phyloP scores from a whole-genome alignment of 2,888 invertebrate species.

The Zootermopsis nevadensis region DNA sequence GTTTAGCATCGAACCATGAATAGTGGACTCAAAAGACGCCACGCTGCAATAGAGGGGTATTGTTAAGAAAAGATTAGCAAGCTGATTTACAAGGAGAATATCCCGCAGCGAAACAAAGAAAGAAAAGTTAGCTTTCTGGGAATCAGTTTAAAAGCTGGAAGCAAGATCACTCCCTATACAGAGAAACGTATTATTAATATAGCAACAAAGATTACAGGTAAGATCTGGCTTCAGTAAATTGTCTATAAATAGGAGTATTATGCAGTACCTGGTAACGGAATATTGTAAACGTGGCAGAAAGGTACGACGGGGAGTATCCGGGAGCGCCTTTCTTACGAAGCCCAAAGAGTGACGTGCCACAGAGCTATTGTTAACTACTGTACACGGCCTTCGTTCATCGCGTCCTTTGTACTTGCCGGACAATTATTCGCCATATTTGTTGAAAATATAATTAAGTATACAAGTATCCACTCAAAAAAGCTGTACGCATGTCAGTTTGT shows the following conservation, averaged over 20 bases:
- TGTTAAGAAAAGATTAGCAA: not conserved
- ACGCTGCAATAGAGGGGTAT: not conserved
- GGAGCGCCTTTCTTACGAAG: not conserved
- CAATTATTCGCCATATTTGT: not conserved
- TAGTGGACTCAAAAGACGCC: not conserved
- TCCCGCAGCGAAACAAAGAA: not conserved
- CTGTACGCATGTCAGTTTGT: not conserved
- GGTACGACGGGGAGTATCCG: not conserved
- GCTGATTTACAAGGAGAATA: conserved; percentile 1
- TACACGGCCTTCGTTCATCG: not conserved
- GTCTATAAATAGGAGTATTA: not conserved
- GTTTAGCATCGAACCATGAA: not conserved
- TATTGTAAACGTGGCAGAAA: not conserved
- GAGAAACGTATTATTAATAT: conserved; percentile 6
- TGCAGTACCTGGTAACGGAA: not conserved
- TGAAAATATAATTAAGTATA: not conserved
- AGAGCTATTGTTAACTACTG: not conserved
- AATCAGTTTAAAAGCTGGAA: conserved; percentile 9
- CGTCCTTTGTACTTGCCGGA: not conserved
- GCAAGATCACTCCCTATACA: not conserved
- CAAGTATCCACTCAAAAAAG: not conserved
- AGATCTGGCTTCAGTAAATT: not conserved
- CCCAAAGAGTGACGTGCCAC: not conserved
- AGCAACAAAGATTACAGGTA: not conserved
- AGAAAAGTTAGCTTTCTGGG: not conserved